phyloP scores from a whole-genome alignment of 2,113 vertebrate genomes.

The Macroglossus sobrinus region DNA sequence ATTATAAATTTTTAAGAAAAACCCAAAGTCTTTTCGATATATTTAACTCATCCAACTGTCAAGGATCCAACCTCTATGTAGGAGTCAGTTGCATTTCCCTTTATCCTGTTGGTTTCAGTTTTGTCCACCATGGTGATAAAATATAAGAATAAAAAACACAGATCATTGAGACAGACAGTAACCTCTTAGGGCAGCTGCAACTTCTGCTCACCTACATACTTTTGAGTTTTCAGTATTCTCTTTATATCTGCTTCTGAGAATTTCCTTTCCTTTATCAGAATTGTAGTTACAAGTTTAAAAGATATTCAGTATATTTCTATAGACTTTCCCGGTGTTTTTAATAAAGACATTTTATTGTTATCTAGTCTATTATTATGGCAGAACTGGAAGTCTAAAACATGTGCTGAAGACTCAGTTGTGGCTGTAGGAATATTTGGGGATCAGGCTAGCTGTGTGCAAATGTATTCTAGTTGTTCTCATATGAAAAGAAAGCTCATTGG shows the following conservation, averaged over 20 bases:
- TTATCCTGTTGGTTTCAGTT: neutral
- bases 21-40: neutral
- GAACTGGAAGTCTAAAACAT: neutral
- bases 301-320: neutral
- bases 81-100: neutral
- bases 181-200: neutral
- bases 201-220: neutral
- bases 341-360: neutral
- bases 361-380: neutral
- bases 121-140: neutral
- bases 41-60: neutral
- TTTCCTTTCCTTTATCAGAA: neutral
- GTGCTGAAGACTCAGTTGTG: neutral
- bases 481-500: neutral
- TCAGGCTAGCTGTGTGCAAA: neutral
- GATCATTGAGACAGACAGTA: neutral
- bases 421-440: neutral
- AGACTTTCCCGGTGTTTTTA: neutral
- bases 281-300: constrained; percentile 10
- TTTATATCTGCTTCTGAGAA: neutral
- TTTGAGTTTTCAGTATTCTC: neutral
- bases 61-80: neutral
- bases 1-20: constrained; percentile 3
- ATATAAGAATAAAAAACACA: neutral
- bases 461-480: neutral